Evolutionary conservation across 2,888 invertebrate species (phyloP), one percentile per base, ranked within the genome.

Genomic region (Rhaphigaster nebulosa): DNA sequence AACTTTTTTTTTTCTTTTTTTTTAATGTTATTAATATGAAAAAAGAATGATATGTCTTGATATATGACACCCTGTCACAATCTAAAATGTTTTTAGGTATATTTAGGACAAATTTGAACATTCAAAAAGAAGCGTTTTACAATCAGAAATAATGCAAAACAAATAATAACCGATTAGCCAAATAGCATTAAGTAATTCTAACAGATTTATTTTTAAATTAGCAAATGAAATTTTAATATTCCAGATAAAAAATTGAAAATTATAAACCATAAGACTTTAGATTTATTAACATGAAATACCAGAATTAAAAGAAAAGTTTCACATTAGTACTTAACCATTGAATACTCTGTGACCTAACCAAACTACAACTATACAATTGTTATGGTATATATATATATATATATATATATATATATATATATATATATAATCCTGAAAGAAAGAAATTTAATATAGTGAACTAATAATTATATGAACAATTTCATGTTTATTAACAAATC

Each of bases 21-120:
- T 76, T 76, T 34, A 8, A 84, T 45, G n/a, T 84, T 84, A 76
- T 26, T 80, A 41, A 80, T 80, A 80, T 12, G 26, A 80, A 23
- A 80, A 41, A 41, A 45, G 26, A 45, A 50, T 88, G 88, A 88
- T 88, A 88, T 88, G 88, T 88, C 26, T 88, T 65, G 88, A 60
- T 60, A 60, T n/a, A 88, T 60, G 65, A 88, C 88, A 88, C 88
- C 88, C 88, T 88, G 88, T 88, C 88, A 87, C 26, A 88, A 88
- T 88, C 54, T 60, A 88, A 56, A 41, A 26, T 88, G 38, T 60
- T 45, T 84, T 50, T 38, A 41, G 15, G 18, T 84, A 45, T n/a
- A 84, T 45, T 80, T 84, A 84, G 12, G 15, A 84, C 26, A 45
- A 26, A 84, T 18, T 15, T 84, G 0, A 45, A 84, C 18, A 50